Evolutionary conservation across 2,113 vertebrate genomes (phyloP).

Genomic region (Cettia cetti): DNA sequence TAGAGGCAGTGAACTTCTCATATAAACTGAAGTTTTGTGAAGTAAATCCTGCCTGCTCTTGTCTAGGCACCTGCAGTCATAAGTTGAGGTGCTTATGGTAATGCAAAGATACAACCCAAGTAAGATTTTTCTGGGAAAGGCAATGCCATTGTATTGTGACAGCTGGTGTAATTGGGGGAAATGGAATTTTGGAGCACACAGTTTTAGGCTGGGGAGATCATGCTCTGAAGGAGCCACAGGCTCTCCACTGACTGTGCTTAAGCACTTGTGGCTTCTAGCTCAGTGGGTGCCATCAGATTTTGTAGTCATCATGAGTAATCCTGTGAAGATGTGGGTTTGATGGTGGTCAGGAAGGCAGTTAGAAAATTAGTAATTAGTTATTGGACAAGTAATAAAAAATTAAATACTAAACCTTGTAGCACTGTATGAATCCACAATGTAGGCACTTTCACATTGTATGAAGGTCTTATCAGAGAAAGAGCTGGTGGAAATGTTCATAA

Average conservation of each 20-base stretch:
- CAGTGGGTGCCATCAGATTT: not conserved
- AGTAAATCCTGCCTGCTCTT: not conserved
- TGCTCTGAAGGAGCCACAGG: not conserved
- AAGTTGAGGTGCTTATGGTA: not conserved
- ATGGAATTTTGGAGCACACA: not conserved
- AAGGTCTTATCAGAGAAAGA: not conserved
- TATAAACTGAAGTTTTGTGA: not conserved
- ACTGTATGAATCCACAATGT: not conserved
- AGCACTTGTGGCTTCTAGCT: not conserved
- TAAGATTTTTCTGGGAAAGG: not conserved
- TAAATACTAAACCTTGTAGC: not conserved
- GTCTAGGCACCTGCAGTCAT: not conserved
- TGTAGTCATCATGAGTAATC: not conserved
- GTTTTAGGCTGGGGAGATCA: fast-evolving
- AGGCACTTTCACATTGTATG: not conserved
- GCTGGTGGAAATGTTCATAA: not conserved
- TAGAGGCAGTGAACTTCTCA: not conserved
- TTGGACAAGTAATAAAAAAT: not conserved
- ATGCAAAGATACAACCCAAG: not conserved
- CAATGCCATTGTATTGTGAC: not conserved
- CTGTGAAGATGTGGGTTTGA: not conserved
- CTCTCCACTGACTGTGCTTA: not conserved
- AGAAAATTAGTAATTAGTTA: not conserved
- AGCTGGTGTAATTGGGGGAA: not conserved
- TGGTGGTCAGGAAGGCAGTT: not conserved